A percentile compares a stretch with the other conserved stretches of the same genome.
Conservation (phyloP, 2,113 vertebrate genomes). For the Sisor rabdophorus region DNA sequence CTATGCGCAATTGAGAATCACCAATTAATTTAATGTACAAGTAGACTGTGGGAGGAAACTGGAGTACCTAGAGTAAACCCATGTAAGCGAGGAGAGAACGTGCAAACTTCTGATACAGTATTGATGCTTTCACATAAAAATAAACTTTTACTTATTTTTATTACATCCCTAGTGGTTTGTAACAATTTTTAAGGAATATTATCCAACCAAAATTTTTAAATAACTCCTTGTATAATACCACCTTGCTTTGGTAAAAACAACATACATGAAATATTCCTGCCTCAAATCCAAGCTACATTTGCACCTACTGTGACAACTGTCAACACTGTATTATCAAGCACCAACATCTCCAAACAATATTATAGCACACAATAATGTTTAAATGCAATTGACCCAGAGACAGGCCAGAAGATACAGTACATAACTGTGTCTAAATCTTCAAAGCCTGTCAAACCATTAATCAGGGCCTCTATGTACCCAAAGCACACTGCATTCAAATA, state of each 20-base stretch:
- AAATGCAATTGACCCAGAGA: conserved; percentile 32
- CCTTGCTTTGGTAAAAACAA: conserved; percentile 2
- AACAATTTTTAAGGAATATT: not conserved
- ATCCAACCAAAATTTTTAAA: not conserved
- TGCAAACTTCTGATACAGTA: no score
- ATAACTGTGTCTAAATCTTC: conserved; percentile 37
- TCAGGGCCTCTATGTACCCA: conserved; percentile 28
- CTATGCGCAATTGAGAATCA: no score
- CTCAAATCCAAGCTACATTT: conserved; percentile 37
- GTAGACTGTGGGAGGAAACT: no score
- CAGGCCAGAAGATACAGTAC: conserved; percentile 17
- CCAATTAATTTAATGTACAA: no score
- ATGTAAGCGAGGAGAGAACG: no score
- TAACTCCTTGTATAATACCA: not conserved
- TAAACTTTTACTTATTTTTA: no score
- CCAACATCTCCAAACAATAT: conserved; percentile 41
- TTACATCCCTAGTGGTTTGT: not conserved
- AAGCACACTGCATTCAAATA: conserved; percentile 28
- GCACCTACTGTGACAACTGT: conserved; percentile 34
- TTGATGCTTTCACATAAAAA: no score
- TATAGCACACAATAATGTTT: conserved; percentile 20
- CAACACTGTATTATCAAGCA: conserved; percentile 32
- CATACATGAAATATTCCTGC: conserved; percentile 6
- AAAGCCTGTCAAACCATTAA: conserved; percentile 45
- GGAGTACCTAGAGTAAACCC: no score